Base-by-base conservation (phyloP, 1,140 invertebrate species). In the Brachionus paranguensis region DNA sequence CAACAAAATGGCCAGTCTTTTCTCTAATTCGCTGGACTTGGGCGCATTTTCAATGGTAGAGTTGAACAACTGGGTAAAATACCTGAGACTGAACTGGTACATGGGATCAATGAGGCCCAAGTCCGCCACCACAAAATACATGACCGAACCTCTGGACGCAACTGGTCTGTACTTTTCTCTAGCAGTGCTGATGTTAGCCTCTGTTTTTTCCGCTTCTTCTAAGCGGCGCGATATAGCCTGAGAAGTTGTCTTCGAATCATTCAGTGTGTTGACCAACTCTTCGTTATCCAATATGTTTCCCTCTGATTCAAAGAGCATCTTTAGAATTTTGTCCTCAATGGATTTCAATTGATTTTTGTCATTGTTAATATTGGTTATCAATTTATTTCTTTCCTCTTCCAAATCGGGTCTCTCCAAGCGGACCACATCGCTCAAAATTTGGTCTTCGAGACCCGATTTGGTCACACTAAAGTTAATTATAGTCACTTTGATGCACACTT, bases 191-290 rank as follows among this genome's bases (percentile, higher is more conserved):
- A 84, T 84, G 24, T 43, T 78, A 2, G 72, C 86, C 84, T 90
- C 95, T 0, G 95, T 95, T 50, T 92, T 91, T 89, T 95, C 94
- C 0, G 94, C 92, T 87, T 95, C 94, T 17, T 92, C 91, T 12
- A 96, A 88, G 60, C 94, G 91, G n/a, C 93, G 92, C 24, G 92
- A 93, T 85, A 96, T 95, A 17, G 88, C 87, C 8, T 87, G 87
- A 20, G 89, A 89, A 27, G 89, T 89, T 64, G 89, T 88, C 95
- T 95, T 1, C 94, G 94, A 78, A 94, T 89, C 89, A 96, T 84
- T 78, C 24, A 84, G 65, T 45, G 84, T 78, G 17, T 84, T 68
- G 0, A 84, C 74, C 17, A 84, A 37, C n/a, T 84, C 84, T 65
- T 78, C 74, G 47, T 84, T 84, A 20, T 84, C 72, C 5, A 84